Conservation (phyloP, 2,888 invertebrate genomes). For the Subacronicta megacephala region DNA sequence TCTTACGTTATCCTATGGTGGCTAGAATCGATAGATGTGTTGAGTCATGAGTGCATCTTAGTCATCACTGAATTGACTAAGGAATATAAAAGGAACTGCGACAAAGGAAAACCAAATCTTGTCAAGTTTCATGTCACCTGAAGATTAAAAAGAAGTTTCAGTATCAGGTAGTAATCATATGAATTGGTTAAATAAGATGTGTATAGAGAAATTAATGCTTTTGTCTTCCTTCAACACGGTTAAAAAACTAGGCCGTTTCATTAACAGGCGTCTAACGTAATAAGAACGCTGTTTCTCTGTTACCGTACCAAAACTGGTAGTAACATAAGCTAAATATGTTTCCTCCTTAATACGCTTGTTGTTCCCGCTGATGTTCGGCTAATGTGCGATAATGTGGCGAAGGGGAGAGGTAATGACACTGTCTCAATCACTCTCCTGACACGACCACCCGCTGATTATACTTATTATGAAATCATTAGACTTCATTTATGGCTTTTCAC, state of each 20-base stretch:
- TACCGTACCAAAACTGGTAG: constrained; percentile 11
- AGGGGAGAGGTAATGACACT: constrained; percentile 54
- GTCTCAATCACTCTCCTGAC: constrained; percentile 51
- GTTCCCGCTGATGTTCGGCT: constrained; percentile 67
- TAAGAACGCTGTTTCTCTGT: constrained; percentile 5
- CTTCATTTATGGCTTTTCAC: constrained; percentile 22
- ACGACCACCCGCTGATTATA: constrained; percentile 39
- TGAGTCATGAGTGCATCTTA: too few species aligned
- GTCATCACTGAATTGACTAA: too few species aligned
- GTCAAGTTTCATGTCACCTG: too few species aligned
- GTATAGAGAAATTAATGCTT: too few species aligned
- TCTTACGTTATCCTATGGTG: constrained; percentile 19
- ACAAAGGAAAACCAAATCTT: too few species aligned
- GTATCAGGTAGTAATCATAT: too few species aligned
- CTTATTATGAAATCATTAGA: constrained; percentile 43
- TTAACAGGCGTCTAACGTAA: neutral
- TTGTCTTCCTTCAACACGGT: neutral
- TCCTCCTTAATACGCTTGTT: constrained; percentile 52
- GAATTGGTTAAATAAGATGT: too few species aligned
- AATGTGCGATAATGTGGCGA: constrained; percentile 66
- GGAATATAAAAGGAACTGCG: too few species aligned
- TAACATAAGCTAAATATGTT: constrained; percentile 41
- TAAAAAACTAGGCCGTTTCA: neutral
- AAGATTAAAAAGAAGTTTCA: too few species aligned
- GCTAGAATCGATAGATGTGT: constrained; percentile 15